phyloP scores from a whole-genome alignment of 2,888 invertebrate species.

The Rhopalosiphum nymphaeae region DNA sequence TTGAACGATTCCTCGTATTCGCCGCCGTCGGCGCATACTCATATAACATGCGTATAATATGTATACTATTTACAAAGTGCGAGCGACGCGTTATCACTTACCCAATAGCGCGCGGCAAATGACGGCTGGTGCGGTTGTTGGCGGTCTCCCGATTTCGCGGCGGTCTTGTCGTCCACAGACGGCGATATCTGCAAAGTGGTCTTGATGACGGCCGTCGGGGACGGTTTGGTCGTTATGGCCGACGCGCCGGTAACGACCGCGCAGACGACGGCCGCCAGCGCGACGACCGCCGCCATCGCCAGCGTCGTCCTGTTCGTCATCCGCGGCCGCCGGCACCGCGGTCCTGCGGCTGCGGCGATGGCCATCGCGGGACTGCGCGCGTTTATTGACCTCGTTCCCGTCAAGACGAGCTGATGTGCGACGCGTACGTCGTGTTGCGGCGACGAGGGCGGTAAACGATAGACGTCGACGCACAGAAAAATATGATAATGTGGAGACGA shows the following conservation, averaged over 20 bases:
- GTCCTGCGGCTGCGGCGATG: background rate
- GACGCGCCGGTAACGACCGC: background rate
- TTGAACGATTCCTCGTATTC: background rate
- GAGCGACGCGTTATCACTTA: background rate
- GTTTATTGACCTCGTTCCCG: too few relatives aligned
- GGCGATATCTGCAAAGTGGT: conserved; percentile 36
- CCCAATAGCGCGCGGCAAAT: conserved; percentile 40
- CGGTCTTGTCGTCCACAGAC: background rate
- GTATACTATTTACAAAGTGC: too few relatives aligned
- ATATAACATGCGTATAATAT: too few relatives aligned
- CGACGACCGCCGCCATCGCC: background rate
- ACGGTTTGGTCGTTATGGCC: conserved; percentile 41
- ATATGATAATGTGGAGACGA: background rate
- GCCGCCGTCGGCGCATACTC: background rate
- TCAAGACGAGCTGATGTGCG: background rate
- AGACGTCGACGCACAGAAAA: background rate
- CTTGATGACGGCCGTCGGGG: background rate
- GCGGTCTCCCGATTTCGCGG: background rate
- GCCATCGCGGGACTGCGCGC: background rate
- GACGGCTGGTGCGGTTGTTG: background rate
- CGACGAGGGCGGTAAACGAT: background rate
- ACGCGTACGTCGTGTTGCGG: background rate
- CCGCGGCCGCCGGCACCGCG: background rate
- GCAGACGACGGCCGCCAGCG: background rate
- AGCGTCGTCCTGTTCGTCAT: background rate